Evolutionary conservation across 2,797 vertebrate species (phyloP).

Genomic region (Parauchenoglanis punctatus): DNA sequence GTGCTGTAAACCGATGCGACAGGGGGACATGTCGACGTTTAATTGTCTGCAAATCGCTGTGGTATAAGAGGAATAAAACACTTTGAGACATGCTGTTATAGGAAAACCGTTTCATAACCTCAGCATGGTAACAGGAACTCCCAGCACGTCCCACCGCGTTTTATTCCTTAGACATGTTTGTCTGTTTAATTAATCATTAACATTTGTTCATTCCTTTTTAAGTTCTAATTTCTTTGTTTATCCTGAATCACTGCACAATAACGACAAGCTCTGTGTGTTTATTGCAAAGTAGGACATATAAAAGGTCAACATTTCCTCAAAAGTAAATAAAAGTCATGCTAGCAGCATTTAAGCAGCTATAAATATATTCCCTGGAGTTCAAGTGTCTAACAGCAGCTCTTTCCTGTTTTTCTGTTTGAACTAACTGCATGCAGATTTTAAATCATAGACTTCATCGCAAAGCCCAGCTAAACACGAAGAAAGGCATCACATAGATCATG

Average conservation of each 20-base stretch:
- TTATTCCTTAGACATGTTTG: background rate
- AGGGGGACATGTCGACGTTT: background rate
- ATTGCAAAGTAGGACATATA: background rate
- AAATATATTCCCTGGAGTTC: background rate
- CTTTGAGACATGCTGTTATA: background rate
- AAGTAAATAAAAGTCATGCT: background rate
- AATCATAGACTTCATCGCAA: background rate
- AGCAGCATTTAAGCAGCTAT: background rate
- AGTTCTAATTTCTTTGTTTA: background rate
- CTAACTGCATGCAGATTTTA: background rate
- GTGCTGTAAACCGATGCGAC: background rate
- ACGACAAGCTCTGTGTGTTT: background rate
- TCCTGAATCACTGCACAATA: background rate
- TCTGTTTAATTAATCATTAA: background rate
- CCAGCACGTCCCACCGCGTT: background rate
- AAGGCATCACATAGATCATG: background rate
- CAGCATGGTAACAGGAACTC: background rate
- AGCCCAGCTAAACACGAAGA: background rate
- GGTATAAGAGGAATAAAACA: background rate
- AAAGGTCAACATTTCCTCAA: conserved; percentile 4
- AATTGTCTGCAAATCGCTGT: background rate
- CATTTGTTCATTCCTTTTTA: background rate
- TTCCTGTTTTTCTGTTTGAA: background rate
- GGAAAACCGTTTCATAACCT: background rate
- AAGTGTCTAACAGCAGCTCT: background rate